phyloP scores from a whole-genome alignment of 2,113 vertebrate species.

The Gadus macrocephalus region DNA sequence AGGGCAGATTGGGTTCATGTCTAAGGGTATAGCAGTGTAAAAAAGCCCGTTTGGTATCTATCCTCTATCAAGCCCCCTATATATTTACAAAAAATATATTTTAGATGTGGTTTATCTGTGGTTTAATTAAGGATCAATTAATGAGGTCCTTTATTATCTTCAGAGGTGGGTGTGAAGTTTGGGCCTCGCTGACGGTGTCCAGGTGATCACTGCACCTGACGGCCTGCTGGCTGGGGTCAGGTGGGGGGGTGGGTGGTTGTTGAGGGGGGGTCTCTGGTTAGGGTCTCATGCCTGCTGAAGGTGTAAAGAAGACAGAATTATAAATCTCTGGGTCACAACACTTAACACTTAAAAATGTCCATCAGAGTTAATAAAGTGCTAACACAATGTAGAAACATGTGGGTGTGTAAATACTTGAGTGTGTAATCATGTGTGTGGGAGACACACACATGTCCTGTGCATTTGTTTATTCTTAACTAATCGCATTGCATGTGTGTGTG shows the following conservation, averaged over 20 bases:
- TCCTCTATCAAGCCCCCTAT: too few species aligned
- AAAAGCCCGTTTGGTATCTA: too few species aligned
- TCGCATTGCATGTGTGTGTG: not conserved
- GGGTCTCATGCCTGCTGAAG: conserved; percentile 32
- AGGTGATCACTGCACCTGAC: too few species aligned
- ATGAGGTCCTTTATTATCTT: too few species aligned
- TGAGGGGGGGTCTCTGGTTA: conserved; percentile 23
- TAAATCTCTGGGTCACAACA: not conserved
- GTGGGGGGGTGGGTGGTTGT: not conserved
- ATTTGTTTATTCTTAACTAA: not conserved
- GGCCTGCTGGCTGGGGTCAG: conserved; percentile 26
- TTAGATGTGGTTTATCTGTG: too few species aligned
- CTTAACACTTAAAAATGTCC: not conserved
- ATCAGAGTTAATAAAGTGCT: conserved; percentile 25
- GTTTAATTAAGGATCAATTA: too few species aligned
- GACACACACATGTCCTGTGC: too few species aligned
- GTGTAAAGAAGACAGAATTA: conserved; percentile 20
- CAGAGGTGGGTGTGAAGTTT: too few species aligned
- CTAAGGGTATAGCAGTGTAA: too few species aligned
- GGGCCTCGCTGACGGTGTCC: too few species aligned
- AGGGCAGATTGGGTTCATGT: too few species aligned
- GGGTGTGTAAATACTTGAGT: not conserved
- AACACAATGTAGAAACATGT: not conserved
- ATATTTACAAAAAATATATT: too few species aligned
- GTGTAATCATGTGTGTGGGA: not conserved